These are phyloP conservation scores for Heliconius hermathena DNA, from an alignment of 1,140 invertebrate species.

Conservation along the genomic window DNA sequence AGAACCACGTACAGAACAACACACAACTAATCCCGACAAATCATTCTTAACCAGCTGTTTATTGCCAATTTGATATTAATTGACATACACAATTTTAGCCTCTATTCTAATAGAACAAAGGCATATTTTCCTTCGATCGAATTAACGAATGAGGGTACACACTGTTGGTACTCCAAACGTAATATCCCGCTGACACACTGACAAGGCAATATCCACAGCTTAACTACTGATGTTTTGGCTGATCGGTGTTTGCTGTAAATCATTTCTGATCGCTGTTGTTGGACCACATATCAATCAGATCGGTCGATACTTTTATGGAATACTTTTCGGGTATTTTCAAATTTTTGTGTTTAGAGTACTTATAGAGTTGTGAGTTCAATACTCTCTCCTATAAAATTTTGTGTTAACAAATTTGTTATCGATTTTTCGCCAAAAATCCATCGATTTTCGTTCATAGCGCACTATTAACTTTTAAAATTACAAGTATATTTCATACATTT, in stretches of 20 bases:
- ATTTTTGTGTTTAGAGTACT: background rate
- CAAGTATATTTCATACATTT: background rate
- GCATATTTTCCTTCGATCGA: background rate
- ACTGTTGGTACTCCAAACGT: constrained; percentile 11
- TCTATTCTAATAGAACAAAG: background rate
- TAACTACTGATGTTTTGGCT: constrained; percentile 20
- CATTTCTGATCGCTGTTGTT: constrained; percentile 15
- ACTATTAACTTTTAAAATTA: no score
- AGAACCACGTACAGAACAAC: constrained; percentile 11
- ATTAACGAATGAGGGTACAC: constrained; percentile 12
- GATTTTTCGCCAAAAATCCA: no score
- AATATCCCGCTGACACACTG: constrained; percentile 20
- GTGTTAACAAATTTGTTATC: no score
- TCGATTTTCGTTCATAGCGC: no score
- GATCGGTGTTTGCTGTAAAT: constrained; percentile 11
- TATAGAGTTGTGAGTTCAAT: no score
- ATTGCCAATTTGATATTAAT: constrained; percentile 16
- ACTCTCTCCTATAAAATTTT: no score
- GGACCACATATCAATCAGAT: background rate
- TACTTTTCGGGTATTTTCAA: background rate
- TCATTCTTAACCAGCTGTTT: constrained; percentile 18
- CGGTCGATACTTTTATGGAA: background rate
- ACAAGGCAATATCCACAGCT: constrained; percentile 21
- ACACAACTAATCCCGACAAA: constrained; percentile 18
- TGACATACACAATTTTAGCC: background rate